phyloP scores from a whole-genome alignment of 2,113 vertebrate genomes.

The Hemichromis elongatus region DNA sequence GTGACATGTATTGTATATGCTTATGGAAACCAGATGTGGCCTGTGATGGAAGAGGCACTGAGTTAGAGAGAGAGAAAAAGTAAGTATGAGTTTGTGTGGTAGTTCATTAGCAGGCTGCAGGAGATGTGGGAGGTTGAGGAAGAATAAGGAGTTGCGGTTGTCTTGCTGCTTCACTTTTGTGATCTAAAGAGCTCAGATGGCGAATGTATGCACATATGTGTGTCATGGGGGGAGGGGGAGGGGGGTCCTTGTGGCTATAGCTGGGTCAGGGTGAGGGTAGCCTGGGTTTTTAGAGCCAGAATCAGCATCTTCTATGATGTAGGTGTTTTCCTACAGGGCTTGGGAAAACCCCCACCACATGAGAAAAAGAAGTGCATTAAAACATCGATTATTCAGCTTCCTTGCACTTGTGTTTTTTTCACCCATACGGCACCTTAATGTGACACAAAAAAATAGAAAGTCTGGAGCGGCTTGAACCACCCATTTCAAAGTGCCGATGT shows the following conservation, averaged over 20 bases:
- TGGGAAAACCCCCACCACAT: constrained; percentile 8
- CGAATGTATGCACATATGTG: constrained; percentile 15
- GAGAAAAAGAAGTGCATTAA: neutral
- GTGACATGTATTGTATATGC: constrained; percentile 49
- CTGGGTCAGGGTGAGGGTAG: constrained; percentile 45
- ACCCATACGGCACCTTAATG: neutral
- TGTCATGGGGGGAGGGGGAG: neutral
- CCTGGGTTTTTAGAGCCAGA: constrained; percentile 47
- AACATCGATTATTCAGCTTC: constrained; percentile 50
- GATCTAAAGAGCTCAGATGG: constrained; percentile 10
- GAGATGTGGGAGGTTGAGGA: neutral
- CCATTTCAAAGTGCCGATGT: constrained; percentile 30
- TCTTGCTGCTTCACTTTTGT: neutral
- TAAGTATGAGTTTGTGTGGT: constrained; percentile 3
- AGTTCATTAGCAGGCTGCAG: constrained; percentile 27
- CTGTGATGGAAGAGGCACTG: constrained; percentile 3
- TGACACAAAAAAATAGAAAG: neutral
- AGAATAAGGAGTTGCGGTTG: neutral
- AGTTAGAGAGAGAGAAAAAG: constrained; percentile 5
- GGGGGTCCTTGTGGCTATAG: constrained; percentile 40
- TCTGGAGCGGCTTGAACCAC: constrained; percentile 1
- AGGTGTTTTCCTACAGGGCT: constrained; percentile 47
- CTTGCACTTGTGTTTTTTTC: constrained; percentile 36
- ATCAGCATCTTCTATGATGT: constrained; percentile 58
- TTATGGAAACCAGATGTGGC: constrained; percentile 73